phyloP scores from a whole-genome alignment of 2,797 vertebrate genomes.

The Cottoperca gobio region DNA sequence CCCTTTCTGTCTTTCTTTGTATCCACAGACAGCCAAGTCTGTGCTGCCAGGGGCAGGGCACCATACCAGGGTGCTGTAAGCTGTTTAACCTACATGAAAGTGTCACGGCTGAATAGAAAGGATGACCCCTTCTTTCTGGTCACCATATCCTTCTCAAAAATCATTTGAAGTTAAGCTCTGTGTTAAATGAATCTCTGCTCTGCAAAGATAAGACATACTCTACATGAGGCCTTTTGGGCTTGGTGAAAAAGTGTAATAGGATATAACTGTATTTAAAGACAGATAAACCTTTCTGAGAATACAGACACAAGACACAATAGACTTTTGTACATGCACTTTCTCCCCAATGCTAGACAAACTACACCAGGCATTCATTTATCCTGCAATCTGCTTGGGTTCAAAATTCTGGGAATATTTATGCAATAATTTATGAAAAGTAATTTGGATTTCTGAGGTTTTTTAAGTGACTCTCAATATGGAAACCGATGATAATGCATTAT shows the following conservation, averaged over 20 bases:
- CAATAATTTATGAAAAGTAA: neutral
- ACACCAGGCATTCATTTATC: constrained; percentile 5
- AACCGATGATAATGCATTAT: neutral
- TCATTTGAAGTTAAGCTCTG: constrained; percentile 54
- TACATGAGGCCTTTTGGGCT: constrained; percentile 33
- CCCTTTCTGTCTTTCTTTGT: constrained; percentile 48
- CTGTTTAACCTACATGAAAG: constrained; percentile 66
- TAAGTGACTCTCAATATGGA: neutral
- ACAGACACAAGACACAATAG: neutral
- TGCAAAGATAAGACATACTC: constrained; percentile 58
- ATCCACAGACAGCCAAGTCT: constrained; percentile 29
- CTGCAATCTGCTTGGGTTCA: neutral
- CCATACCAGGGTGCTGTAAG: constrained; percentile 48
- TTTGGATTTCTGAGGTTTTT: constrained; percentile 12
- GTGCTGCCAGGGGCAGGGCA: constrained; percentile 42
- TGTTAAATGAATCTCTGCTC: constrained; percentile 50
- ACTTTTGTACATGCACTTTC: constrained; percentile 15
- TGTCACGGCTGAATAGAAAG: constrained; percentile 40
- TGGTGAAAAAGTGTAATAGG: constrained; percentile 23
- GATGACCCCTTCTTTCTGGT: constrained; percentile 48
- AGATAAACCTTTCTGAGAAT: constrained; percentile 18
- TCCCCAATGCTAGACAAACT: neutral
- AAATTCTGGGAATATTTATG: constrained; percentile 4
- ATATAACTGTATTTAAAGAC: constrained; percentile 4
- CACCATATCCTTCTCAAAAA: constrained; percentile 49